These are phyloP conservation scores for Gonioctena quinquepunctata DNA, from an alignment of 1,140 invertebrate genomes.

Conservation along the genomic window DNA sequence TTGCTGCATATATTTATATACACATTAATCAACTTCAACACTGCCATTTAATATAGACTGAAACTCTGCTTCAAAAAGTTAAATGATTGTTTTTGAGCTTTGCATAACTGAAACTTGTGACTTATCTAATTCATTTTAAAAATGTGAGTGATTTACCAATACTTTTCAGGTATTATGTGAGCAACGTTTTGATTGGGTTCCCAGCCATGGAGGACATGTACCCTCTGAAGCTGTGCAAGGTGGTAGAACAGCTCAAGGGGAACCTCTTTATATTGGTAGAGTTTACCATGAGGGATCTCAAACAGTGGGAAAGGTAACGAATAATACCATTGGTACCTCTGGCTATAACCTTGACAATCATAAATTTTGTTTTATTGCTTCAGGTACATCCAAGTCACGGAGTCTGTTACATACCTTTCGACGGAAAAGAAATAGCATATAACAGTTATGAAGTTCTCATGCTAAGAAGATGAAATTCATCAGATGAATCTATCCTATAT, in stretches of 20 bases:
- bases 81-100: no score
- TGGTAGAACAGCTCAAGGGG: constrained; percentile 64
- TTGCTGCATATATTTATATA: no score
- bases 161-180: constrained; percentile 62
- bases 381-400: constrained; percentile 22
- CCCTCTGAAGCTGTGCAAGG: constrained; percentile 65
- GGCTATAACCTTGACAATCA: no score
- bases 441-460: constrained; percentile 63
- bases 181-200: constrained; percentile 67
- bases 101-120: no score
- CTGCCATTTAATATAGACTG: no score
- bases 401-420: constrained; percentile 71
- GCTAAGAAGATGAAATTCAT: constrained; percentile 44
- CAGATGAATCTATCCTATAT: no score
- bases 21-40: no score
- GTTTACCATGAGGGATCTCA: constrained; percentile 64
- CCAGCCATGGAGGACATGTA: constrained; percentile 61
- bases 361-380: constrained; percentile 1
- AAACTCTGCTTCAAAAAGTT: no score
- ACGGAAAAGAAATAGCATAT: constrained; percentile 64
- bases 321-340: no score
- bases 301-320: constrained; percentile 70
- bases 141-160: background rate
- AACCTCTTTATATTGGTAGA: constrained; percentile 69
- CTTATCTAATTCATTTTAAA: background rate